Conservation (phyloP, 2,888 invertebrate genomes). For the Melinaea menophilus region DNA sequence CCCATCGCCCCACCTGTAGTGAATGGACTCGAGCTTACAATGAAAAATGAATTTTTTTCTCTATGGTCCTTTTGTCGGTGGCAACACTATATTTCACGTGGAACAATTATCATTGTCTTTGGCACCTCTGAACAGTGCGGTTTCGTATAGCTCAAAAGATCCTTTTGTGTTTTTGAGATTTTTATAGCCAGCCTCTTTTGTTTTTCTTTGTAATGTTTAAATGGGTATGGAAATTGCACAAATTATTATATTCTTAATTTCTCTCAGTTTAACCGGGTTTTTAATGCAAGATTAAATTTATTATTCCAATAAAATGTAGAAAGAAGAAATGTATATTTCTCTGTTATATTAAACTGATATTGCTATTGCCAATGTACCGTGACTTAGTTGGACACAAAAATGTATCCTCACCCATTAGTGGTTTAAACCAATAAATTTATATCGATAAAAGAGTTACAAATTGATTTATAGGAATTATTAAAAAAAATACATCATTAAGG, state of each 20-base stretch:
- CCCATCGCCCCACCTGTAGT: conserved; percentile 72
- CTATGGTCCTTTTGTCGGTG: conserved; percentile 69
- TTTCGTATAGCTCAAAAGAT: conserved; percentile 45
- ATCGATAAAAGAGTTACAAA: conserved; percentile 37
- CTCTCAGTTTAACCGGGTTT: neutral
- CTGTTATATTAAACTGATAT: too few species aligned
- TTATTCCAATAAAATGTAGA: too few species aligned
- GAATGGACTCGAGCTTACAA: conserved; percentile 67
- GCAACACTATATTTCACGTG: conserved; percentile 75
- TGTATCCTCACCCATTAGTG: conserved; percentile 5
- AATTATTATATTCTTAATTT: conserved; percentile 16
- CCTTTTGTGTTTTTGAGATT: conserved; percentile 46
- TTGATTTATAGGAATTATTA: conserved; percentile 67
- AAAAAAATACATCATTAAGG: conserved; percentile 56
- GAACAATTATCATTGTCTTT: conserved; percentile 78
- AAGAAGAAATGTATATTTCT: too few species aligned
- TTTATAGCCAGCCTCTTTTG: conserved; percentile 32
- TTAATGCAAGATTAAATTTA: too few species aligned
- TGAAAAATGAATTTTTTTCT: conserved; percentile 71
- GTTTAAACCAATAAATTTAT: conserved; percentile 13
- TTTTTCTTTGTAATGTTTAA: conserved; percentile 18
- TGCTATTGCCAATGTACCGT: too few species aligned
- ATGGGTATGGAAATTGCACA: conserved; percentile 23
- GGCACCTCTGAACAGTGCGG: conserved; percentile 65
- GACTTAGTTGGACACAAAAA: neutral